Percentiles rank a stretch among this genome's conserved stretches.
phyloP scores from a whole-genome alignment of 2,113 vertebrate species.

The human region DNA sequence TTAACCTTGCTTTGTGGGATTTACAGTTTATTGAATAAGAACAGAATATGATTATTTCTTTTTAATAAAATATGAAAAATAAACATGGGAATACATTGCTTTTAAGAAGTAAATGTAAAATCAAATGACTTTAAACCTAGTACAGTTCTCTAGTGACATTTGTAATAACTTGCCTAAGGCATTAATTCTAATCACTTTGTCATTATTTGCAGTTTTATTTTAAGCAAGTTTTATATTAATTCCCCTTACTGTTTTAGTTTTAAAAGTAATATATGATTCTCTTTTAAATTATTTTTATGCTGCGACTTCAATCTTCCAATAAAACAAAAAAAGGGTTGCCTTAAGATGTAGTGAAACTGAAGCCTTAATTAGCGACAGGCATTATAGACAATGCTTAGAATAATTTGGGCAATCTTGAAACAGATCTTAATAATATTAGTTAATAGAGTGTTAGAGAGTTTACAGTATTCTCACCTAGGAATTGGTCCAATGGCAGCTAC shows the following conservation, averaged over 20 bases:
- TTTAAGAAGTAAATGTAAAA: not conserved
- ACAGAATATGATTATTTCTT: not conserved
- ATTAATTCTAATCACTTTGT: not conserved
- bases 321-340: not conserved
- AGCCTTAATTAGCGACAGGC: not conserved
- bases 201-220: conserved; percentile 21
- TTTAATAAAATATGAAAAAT: conserved; percentile 3
- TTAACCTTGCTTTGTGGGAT: not conserved
- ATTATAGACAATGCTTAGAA: not conserved
- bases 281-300: not conserved
- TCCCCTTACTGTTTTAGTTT: not conserved
- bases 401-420: not conserved
- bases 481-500: not conserved
- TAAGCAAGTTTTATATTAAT: not conserved
- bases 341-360: not conserved
- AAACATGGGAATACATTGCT: not conserved
- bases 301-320: not conserved
- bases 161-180: not conserved
- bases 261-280: not conserved
- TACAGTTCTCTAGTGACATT: not conserved
- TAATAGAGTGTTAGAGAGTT: not conserved
- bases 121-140: not conserved
- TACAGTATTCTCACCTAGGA: not conserved
- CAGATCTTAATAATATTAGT: not conserved
- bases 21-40: not conserved